Evolutionary conservation across 2,113 vertebrate species (phyloP).

Genomic region (Microtus richardsoni): DNA sequence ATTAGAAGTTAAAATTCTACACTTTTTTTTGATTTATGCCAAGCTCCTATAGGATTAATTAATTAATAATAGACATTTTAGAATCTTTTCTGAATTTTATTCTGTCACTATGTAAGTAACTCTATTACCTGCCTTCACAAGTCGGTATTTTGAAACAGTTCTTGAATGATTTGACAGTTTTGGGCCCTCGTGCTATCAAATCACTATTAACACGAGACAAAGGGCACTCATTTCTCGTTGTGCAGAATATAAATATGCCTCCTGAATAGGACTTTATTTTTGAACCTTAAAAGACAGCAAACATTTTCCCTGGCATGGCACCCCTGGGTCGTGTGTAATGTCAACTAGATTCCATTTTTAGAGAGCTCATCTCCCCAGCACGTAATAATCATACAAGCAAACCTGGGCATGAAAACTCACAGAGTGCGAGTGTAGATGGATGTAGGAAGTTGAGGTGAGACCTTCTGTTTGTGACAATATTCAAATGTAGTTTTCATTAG

Average conservation of each 20-base stretch:
- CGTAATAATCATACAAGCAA: not conserved
- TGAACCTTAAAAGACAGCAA: conserved; percentile 40
- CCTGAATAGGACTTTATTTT: conserved; percentile 33
- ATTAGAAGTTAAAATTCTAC: conserved; percentile 35
- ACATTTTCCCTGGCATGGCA: not conserved
- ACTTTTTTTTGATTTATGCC: conserved; percentile 51
- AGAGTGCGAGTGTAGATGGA: not conserved
- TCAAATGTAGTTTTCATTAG: conserved; percentile 45
- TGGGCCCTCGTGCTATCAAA: conserved; percentile 48
- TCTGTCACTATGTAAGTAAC: conserved; percentile 49
- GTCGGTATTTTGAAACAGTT: conserved; percentile 67
- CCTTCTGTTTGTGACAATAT: conserved; percentile 3
- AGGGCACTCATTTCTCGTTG: conserved; percentile 52
- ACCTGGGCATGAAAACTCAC: not conserved
- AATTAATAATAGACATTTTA: conserved; percentile 51
- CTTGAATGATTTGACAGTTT: conserved; percentile 59
- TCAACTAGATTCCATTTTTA: not conserved
- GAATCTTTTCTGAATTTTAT: conserved; percentile 66
- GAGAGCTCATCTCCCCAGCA: not conserved
- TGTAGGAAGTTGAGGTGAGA: not conserved
- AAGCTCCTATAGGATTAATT: conserved; percentile 65
- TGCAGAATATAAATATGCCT: conserved; percentile 33
- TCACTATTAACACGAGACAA: conserved; percentile 57
- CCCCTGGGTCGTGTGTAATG: not conserved
- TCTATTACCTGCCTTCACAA: conserved; percentile 42